Percentiles rank a stretch among this genome's conserved stretches.
Evolutionary conservation across 2,113 vertebrate genomes (phyloP).

Genomic region (Sphaerodactylus townsendi): DNA sequence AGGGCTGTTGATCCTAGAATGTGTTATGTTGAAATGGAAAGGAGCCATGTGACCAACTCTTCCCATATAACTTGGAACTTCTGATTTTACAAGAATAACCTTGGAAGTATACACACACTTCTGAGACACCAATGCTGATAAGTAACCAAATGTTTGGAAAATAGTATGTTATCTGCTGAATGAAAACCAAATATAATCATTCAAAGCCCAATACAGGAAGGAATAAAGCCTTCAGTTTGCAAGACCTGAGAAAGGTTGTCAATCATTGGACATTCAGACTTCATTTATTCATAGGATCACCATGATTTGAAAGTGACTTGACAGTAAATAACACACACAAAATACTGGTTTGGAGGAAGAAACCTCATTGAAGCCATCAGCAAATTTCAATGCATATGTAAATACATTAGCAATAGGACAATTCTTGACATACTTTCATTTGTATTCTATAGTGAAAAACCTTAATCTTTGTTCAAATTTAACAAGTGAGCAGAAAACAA

Average conservation of each 20-base stretch:
- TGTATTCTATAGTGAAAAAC: constrained; percentile 25
- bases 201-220: too few species aligned
- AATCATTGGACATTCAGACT: too few species aligned
- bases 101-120: too few species aligned
- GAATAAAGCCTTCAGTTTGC: too few species aligned
- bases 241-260: too few species aligned
- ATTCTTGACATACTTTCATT: background rate
- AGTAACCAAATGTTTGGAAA: too few species aligned
- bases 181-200: too few species aligned
- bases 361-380: background rate
- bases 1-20: background rate
- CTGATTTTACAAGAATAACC: background rate
- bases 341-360: constrained; percentile 36
- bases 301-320: too few species aligned
- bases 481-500: background rate
- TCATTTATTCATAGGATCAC: too few species aligned
- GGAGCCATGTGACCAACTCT: background rate
- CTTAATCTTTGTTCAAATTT: background rate
- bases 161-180: too few species aligned
- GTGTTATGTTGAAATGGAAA: background rate
- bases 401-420: background rate
- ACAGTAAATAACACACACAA: background rate
- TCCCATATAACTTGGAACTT: background rate
- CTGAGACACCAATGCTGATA: too few species aligned
- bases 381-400: constrained; percentile 31